phyloP scores from a whole-genome alignment of 2,113 vertebrate genomes.

The Dasyornis broadbenti region DNA sequence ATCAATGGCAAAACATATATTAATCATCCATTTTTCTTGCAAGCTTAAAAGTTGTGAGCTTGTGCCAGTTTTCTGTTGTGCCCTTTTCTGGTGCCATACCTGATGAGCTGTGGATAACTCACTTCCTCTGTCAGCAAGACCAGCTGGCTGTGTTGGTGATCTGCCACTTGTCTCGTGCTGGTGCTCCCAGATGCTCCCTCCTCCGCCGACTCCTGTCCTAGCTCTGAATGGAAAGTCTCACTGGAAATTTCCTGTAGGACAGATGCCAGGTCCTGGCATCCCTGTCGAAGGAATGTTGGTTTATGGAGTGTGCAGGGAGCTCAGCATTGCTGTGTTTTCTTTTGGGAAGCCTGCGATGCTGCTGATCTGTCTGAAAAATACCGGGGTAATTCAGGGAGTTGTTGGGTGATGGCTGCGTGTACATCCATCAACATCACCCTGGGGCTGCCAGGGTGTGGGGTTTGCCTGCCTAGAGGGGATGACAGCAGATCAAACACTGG shows the following conservation, averaged over 20 bases:
- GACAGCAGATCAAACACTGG: too few species aligned
- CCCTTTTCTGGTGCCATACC: neutral
- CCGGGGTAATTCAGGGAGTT: too few species aligned
- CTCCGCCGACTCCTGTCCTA: neutral
- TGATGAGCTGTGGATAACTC: slow-evolving; percentile 42
- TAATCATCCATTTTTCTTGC: slow-evolving; percentile 35
- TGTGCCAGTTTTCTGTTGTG: neutral
- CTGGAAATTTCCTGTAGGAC: neutral
- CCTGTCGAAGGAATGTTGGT: neutral
- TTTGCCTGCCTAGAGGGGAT: too few species aligned
- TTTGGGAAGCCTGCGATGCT: neutral
- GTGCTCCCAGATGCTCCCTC: neutral
- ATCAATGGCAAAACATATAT: neutral
- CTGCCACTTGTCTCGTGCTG: neutral
- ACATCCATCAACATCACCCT: too few species aligned
- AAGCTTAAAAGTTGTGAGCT: neutral
- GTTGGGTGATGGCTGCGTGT: too few species aligned
- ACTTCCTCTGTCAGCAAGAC: slow-evolving; percentile 42
- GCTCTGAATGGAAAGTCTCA: neutral
- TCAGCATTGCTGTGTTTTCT: neutral
- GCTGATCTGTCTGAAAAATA: neutral
- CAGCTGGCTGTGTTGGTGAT: slow-evolving; percentile 20
- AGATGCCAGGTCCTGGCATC: neutral
- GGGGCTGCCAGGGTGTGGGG: too few species aligned
- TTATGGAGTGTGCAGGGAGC: neutral